phyloP scores from a whole-genome alignment of 2,888 invertebrate genomes.

The Psococerastis gibbosa region DNA sequence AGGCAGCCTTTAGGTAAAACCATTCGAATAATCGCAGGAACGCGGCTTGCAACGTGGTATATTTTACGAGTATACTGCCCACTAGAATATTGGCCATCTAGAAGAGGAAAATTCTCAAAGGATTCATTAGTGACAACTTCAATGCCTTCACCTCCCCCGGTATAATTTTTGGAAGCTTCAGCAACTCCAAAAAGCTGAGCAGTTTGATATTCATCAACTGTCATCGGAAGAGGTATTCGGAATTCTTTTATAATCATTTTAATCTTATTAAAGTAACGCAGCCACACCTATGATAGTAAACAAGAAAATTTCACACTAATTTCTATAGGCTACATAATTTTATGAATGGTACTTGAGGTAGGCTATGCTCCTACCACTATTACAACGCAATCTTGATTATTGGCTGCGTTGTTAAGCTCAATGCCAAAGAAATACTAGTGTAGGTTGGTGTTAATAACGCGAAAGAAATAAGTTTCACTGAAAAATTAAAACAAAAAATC shows the following conservation, averaged over 20 bases:
- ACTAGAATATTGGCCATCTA: conserved; percentile 26
- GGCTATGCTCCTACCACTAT: too few species aligned
- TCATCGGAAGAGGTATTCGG: neutral
- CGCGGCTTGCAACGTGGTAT: conserved; percentile 36
- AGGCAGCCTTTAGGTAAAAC: conserved; percentile 34
- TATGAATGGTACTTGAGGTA: too few species aligned
- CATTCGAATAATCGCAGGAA: conserved; percentile 31
- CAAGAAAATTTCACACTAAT: too few species aligned
- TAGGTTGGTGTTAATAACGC: too few species aligned
- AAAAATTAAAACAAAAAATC: too few species aligned
- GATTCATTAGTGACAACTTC: conserved; percentile 41
- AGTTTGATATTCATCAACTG: neutral
- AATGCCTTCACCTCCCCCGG: conserved; percentile 39
- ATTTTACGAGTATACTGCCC: conserved; percentile 44
- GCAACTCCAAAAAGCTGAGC: neutral
- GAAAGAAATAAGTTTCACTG: too few species aligned
- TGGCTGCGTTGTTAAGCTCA: too few species aligned
- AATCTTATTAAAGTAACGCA: too few species aligned
- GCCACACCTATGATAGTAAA: too few species aligned
- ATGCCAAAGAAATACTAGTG: too few species aligned
- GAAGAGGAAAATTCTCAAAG: conserved; percentile 28
- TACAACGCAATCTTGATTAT: too few species aligned
- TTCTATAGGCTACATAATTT: too few species aligned
- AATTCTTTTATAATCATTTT: neutral
- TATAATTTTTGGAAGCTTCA: neutral